Percentiles rank a stretch among this genome's conserved stretches.
Evolutionary conservation across 1,140 invertebrate species (phyloP).

Genomic region (Choristoneura fumiferana): DNA sequence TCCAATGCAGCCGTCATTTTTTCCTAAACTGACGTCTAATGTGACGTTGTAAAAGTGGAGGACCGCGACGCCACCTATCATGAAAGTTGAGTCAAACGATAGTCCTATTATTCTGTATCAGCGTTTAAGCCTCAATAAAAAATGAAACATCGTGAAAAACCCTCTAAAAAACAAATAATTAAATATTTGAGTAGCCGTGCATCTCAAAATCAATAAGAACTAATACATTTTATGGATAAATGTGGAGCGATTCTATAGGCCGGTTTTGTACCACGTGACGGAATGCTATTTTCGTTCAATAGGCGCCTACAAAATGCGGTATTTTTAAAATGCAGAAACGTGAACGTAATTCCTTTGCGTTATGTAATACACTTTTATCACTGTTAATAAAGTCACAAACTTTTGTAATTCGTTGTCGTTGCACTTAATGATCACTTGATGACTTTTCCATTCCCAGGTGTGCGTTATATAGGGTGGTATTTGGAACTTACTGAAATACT

Average conservation of each 20-base stretch:
- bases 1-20: conserved; percentile 80
- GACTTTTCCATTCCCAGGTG: conserved; percentile 50
- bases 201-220: conserved; percentile 25
- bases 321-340: conserved; percentile 70
- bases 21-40: conserved; percentile 73
- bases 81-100: conserved; percentile 55
- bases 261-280: conserved; percentile 69
- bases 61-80: conserved; percentile 66
- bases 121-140: neutral
- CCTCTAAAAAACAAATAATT: neutral
- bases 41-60: conserved; percentile 62
- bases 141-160: neutral
- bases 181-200: too few species aligned
- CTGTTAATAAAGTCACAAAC: conserved; percentile 58
- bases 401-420: conserved; percentile 39
- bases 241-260: conserved; percentile 79
- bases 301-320: conserved; percentile 78
- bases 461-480: conserved; percentile 46
- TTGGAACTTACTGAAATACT: conserved; percentile 74
- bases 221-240: conserved; percentile 60
- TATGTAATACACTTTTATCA: conserved; percentile 74
- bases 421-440: conserved; percentile 58
- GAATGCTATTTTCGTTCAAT: conserved; percentile 68
- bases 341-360: conserved; percentile 60
- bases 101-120: conserved; percentile 43